These are phyloP conservation scores for Benitochromis conjunctus DNA, from an alignment of 2,113 vertebrate species.

Conservation along the genomic window DNA sequence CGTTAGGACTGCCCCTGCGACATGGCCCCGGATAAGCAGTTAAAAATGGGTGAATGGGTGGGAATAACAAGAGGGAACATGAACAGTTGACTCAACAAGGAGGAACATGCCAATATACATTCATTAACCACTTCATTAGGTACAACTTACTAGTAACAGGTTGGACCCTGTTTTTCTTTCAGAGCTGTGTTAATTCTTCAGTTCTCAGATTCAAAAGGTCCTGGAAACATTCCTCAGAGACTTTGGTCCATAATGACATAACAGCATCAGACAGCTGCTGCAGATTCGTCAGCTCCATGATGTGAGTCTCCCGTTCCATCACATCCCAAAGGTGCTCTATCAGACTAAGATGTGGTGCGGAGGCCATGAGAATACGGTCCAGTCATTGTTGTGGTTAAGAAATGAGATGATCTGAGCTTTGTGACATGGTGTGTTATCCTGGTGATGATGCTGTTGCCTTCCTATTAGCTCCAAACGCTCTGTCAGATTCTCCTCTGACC, in stretches of 20 bases:
- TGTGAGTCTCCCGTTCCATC: not conserved
- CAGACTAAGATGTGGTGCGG: accelerated
- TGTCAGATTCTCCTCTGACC: accelerated
- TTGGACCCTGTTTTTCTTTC: not conserved
- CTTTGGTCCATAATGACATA: not conserved
- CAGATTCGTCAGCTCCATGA: not conserved
- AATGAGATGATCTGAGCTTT: not conserved
- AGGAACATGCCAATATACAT: not conserved
- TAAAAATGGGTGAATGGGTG: not conserved
- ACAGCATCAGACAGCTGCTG: too few species aligned
- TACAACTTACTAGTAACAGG: not conserved
- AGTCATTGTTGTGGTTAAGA: accelerated
- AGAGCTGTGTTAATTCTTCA: not conserved
- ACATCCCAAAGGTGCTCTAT: not conserved
- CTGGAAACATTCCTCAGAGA: not conserved
- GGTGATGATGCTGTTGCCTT: not conserved
- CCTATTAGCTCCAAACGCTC: not conserved
- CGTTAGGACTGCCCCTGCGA: accelerated
- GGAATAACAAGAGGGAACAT: not conserved
- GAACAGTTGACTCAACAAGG: not conserved
- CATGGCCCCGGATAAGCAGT: not conserved
- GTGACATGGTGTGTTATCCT: too few species aligned
- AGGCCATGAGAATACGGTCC: not conserved
- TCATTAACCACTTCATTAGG: accelerated
- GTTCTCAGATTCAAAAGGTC: accelerated